Conservation (phyloP, 2,888 invertebrate species). For the Phyto melanocephala region DNA sequence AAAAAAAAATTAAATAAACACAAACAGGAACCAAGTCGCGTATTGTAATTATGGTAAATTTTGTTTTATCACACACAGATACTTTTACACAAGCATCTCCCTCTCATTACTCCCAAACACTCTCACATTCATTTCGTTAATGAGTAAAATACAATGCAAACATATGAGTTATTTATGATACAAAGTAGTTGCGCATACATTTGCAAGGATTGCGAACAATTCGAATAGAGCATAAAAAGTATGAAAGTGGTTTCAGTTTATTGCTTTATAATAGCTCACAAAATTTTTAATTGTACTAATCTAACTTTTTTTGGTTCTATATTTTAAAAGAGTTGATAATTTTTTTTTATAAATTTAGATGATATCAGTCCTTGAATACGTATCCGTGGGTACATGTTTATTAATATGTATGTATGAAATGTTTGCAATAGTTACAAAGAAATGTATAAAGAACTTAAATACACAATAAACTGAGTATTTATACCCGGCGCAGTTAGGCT, state of each 20-base stretch:
- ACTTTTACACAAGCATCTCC: constrained; percentile 7
- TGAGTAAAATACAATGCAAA: constrained; percentile 56
- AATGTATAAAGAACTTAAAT: constrained; percentile 49
- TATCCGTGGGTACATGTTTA: not conserved
- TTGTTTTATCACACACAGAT: constrained; percentile 56
- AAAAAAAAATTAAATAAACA: not conserved
- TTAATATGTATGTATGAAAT: not conserved
- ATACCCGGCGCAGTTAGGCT: too few relatives aligned
- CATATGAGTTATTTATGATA: constrained; percentile 63
- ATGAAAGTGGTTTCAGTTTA: too few relatives aligned
- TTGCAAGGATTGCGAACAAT: not conserved
- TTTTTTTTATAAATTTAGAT: too few relatives aligned
- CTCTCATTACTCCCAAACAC: constrained; percentile 12
- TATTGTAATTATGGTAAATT: constrained; percentile 66
- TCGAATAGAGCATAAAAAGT: not conserved
- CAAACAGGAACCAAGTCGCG: constrained; percentile 53
- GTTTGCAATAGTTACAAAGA: constrained; percentile 14
- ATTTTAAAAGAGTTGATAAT: too few relatives aligned
- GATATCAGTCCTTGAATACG: not conserved
- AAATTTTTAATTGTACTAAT: too few relatives aligned
- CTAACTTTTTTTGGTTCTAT: too few relatives aligned
- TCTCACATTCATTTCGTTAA: constrained; percentile 43
- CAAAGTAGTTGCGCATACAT: constrained; percentile 15
- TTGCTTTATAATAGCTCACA: too few relatives aligned
- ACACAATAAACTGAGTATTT: not conserved